Evolutionary conservation across 2,113 vertebrate species (phyloP), one percentile per base, ranked within the genome.

Genomic region (Rhegmatorhina hoffmannsi): DNA sequence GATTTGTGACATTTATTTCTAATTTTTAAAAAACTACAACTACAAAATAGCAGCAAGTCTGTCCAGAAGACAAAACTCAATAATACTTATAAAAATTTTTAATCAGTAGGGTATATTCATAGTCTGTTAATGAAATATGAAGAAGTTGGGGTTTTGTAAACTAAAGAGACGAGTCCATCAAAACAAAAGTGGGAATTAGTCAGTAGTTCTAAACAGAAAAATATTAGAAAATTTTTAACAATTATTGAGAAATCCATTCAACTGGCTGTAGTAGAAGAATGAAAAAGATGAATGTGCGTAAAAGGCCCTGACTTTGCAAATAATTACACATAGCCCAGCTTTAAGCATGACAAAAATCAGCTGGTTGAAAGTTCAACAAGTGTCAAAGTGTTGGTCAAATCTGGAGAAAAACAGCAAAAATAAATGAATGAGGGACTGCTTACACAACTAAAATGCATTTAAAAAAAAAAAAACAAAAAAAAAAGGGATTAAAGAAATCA

Each of bases 11-110:
- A 66, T 40, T 85, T 50, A 70, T n/a, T 85, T 25, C 31, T 44
- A 44, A 69, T 69, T 67, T 10, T 0, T 43, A 66, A 47, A 17
- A 34, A 34, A 1, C 1, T 3, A 33, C 69, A 26, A 1, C 25
- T 70, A 58, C 1, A 43, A 44, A 47, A 5, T 18, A 31, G 4
- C 2, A 38, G 7, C 56, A 91, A 56, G 2, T 52, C 34, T 69
- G 20, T 52, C 26, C 40, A 76, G 46, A 84, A 53, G 7, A 79
- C 50, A 23, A 69, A 85, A 68, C 2, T n/a, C 40, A 43, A 13
- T 50, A 73, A 60, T 26, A 23, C 2, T 26, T 62, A 53, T 5
- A 33, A 75, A 53, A 33, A 55, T 28, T 13, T 85, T 62, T 33
- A 40, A 13, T 33, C 58, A 8, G 10, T 33, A 29, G 6, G 1